Evolutionary conservation across 1,140 invertebrate species (phyloP).

Genomic region (Lordiphosa collinella): DNA sequence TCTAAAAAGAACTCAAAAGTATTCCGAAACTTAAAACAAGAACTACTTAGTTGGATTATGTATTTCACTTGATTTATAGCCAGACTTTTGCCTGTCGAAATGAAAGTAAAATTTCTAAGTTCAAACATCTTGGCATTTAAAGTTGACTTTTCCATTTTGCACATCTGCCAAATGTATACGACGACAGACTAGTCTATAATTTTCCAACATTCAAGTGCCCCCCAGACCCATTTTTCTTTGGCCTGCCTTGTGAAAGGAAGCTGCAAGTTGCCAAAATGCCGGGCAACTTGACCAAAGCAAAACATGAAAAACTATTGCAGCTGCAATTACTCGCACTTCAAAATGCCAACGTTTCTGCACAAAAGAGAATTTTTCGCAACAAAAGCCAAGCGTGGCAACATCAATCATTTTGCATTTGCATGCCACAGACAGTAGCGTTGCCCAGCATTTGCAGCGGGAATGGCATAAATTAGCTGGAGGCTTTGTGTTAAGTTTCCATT

Average conservation of each 20-base stretch:
- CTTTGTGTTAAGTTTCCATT: slow-evolving; percentile 57
- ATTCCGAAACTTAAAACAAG: too few relatives aligned
- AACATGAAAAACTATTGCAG: slow-evolving; percentile 76
- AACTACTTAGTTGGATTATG: too few relatives aligned
- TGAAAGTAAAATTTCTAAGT: slow-evolving; percentile 5
- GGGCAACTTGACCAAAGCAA: slow-evolving; percentile 44
- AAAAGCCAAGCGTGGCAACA: slow-evolving; percentile 54
- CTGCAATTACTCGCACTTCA: slow-evolving; percentile 76
- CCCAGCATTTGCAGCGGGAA: slow-evolving; percentile 21
- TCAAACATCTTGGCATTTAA: slow-evolving; percentile 40
- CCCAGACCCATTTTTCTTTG: slow-evolving; percentile 63
- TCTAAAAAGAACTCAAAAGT: too few relatives aligned
- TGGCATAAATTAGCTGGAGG: slow-evolving; percentile 64
- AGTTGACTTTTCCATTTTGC: slow-evolving; percentile 17
- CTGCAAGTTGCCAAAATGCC: slow-evolving; percentile 40
- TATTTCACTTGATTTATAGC: not conserved
- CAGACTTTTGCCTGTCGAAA: slow-evolving; percentile 35
- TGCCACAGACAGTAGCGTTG: slow-evolving; percentile 53
- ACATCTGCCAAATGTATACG: slow-evolving; percentile 63
- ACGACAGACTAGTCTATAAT: slow-evolving; percentile 51
- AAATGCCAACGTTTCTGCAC: slow-evolving; percentile 71
- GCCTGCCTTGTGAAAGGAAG: slow-evolving; percentile 61
- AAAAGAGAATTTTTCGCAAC: slow-evolving; percentile 64
- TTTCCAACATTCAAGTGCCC: slow-evolving; percentile 65
- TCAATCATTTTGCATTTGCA: slow-evolving; percentile 72